phyloP scores from a whole-genome alignment of 2,797 vertebrate genomes.

The Centroberyx gerrardi region DNA sequence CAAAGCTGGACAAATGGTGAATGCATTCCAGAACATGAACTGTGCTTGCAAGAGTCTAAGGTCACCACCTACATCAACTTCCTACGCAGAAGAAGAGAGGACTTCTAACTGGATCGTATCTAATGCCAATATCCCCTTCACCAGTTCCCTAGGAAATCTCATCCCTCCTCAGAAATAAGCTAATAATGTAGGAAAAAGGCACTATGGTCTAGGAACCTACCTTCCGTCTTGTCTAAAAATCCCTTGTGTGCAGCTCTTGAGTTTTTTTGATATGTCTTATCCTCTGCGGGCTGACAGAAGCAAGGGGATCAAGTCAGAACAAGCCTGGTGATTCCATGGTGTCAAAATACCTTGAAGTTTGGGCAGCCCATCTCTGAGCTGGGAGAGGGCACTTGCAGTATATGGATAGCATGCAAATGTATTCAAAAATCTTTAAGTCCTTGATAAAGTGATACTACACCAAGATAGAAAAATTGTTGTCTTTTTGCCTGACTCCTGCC shows the following conservation, averaged over 20 bases:
- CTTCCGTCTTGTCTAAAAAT: conserved; percentile 3
- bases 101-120: not conserved
- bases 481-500: too few relatives aligned
- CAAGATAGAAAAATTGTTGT: not conserved
- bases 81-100: not conserved
- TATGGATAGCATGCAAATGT: conserved; percentile 2
- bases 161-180: not conserved
- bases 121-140: not conserved
- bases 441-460: conserved; percentile 17
- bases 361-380: not conserved
- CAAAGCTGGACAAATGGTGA: not conserved
- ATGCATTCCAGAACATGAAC: not conserved
- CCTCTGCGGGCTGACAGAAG: not conserved
- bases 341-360: not conserved
- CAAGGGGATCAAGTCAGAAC: conserved; percentile 18
- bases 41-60: not conserved
- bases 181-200: not conserved
- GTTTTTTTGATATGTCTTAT: conserved; percentile 1
- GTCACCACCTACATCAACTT: not conserved
- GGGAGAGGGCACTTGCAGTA: not conserved
- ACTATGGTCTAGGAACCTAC: conserved; percentile 6
- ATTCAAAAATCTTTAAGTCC: not conserved
- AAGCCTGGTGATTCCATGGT: not conserved
- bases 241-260: not conserved
- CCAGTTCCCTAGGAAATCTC: not conserved